Conservation (phyloP, 1,140 invertebrate genomes). For the Antheraea mylitta region DNA sequence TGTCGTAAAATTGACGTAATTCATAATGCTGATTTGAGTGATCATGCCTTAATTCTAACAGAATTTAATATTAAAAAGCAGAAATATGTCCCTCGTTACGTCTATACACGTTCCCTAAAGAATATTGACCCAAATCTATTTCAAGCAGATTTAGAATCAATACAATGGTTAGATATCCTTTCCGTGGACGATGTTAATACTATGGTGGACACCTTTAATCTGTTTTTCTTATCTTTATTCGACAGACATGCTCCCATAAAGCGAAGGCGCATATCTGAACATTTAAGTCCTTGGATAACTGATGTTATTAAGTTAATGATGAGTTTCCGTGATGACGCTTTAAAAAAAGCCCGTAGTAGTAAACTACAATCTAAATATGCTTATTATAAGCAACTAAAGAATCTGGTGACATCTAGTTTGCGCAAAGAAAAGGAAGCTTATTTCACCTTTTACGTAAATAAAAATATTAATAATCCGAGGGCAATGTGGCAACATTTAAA, state of each 20-base stretch:
- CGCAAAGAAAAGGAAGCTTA: slow-evolving; percentile 29
- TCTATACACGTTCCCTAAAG: too few species aligned
- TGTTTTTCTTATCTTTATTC: slow-evolving; percentile 5
- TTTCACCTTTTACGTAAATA: slow-evolving; percentile 31
- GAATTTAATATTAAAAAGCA: too few species aligned
- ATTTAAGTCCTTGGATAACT: slow-evolving; percentile 25
- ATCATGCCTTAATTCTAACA: too few species aligned
- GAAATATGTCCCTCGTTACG: too few species aligned
- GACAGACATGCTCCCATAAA: slow-evolving; percentile 19
- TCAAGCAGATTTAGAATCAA: slow-evolving; percentile 9
- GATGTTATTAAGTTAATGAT: slow-evolving; percentile 31
- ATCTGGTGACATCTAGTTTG: slow-evolving; percentile 13
- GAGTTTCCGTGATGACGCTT: slow-evolving; percentile 27
- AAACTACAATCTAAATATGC: slow-evolving; percentile 16
- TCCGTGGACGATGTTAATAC: too few species aligned
- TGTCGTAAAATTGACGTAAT: too few species aligned
- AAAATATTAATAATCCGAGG: slow-evolving; percentile 20
- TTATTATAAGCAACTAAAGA: slow-evolving; percentile 28
- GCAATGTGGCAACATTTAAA: slow-evolving; percentile 30
- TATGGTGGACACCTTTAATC: too few species aligned
- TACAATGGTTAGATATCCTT: neutral
- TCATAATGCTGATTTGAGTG: too few species aligned
- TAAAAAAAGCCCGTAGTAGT: slow-evolving; percentile 8
- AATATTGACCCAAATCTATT: neutral
- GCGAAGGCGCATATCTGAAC: slow-evolving; percentile 1